Evolutionary conservation across 2,797 vertebrate genomes (phyloP).

Genomic region (Myripristis jacobus): DNA sequence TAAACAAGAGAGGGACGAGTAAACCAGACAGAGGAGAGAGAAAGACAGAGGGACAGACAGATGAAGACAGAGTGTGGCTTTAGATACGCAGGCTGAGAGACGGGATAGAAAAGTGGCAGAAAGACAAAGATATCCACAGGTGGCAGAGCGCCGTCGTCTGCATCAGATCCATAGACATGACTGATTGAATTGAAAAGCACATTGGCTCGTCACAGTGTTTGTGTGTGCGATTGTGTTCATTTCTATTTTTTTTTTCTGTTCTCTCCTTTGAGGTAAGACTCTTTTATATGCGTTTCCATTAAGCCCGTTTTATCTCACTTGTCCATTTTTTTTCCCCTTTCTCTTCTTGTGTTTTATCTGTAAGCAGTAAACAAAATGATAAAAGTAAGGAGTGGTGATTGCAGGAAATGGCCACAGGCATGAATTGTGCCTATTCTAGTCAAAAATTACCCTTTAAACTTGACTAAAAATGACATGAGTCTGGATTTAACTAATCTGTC

Average conservation of each 20-base stretch:
- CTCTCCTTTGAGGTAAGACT: slow-evolving; percentile 45
- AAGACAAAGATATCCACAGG: background rate
- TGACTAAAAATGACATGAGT: slow-evolving; percentile 26
- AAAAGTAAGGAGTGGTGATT: slow-evolving; percentile 48
- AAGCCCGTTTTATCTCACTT: background rate
- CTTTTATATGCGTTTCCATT: background rate
- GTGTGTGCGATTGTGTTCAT: slow-evolving; percentile 49
- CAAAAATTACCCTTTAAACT: slow-evolving; percentile 34
- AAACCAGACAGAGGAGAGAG: too few species aligned
- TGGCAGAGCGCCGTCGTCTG: background rate
- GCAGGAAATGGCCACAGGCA: slow-evolving; percentile 21
- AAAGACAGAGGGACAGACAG: background rate
- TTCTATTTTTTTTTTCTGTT: slow-evolving; percentile 28
- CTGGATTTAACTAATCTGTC: slow-evolving; percentile 24
- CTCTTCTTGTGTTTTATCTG: slow-evolving; percentile 43
- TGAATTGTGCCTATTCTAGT: slow-evolving; percentile 20
- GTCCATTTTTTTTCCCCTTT: too few species aligned
- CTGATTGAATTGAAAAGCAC: slow-evolving; percentile 4
- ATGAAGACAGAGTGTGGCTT: background rate
- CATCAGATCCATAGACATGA: background rate
- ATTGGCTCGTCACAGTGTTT: slow-evolving; percentile 31
- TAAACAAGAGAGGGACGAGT: too few species aligned
- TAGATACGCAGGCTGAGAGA: background rate
- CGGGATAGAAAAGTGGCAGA: background rate
- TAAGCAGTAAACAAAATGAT: slow-evolving; percentile 48